phyloP scores from a whole-genome alignment of 2,797 vertebrate species.

The Bovichtus variegatus region DNA sequence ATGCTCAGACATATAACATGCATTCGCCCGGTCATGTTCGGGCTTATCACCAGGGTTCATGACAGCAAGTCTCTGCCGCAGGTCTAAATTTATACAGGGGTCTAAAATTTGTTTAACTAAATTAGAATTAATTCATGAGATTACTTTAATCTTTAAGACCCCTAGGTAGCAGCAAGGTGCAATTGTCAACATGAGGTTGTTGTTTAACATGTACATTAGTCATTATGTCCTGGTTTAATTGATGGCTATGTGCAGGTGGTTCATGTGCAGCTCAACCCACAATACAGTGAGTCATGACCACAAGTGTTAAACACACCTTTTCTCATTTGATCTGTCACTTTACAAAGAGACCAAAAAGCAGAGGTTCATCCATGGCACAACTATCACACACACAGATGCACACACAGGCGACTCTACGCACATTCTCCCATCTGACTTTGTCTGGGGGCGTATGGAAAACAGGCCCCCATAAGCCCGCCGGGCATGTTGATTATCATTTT shows the following conservation, averaged over 20 bases:
- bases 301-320: constrained; percentile 26
- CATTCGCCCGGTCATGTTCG: constrained; percentile 67
- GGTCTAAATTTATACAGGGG: constrained; percentile 19
- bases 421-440: constrained; percentile 36
- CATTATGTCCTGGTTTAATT: constrained; percentile 23
- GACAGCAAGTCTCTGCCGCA: constrained; percentile 31
- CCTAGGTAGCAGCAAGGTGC: neutral
- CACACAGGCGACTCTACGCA: neutral
- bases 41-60: constrained; percentile 47
- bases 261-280: constrained; percentile 23
- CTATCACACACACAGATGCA: neutral
- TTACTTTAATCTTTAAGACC: constrained; percentile 16
- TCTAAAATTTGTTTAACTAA: constrained; percentile 46
- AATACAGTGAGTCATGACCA: constrained; percentile 18
- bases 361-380: constrained; percentile 7
- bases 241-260: constrained; percentile 17
- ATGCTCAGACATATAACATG: constrained; percentile 51
- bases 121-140: constrained; percentile 27
- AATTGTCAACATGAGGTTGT: neutral
- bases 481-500: constrained; percentile 66
- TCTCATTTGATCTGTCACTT: constrained; percentile 21
- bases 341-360: constrained; percentile 20
- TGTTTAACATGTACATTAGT: constrained; percentile 16
- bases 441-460: constrained; percentile 50
- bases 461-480: constrained; percentile 23